Base-by-base conservation (phyloP, 2,888 invertebrate genomes). In the Drosophila merina region DNA sequence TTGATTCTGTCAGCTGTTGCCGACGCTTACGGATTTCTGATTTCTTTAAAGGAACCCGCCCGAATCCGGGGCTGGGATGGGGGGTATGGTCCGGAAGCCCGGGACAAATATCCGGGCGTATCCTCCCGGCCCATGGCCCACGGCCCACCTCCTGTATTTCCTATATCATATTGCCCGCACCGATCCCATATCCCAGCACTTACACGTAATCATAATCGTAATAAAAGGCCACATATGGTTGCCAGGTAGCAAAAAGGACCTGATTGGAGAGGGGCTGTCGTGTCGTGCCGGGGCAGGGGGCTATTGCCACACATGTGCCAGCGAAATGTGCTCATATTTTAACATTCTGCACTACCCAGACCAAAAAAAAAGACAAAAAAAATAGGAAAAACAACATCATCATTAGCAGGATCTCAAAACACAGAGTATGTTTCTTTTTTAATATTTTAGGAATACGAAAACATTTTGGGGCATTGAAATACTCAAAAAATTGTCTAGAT, bases 171-270 rank as follows among this genome's bases (percentile, higher is more conserved):
- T 40, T 40, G 14, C 14, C 40, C 40, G 12, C 7, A 4, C 33
- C 33, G 40, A 40, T 42, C 7, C 20, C 40, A 14, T 42, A 42
- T 42, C 8, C 40, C 40, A 7, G 14, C 84, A 80, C 84, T 83
- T 86, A 80, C 78, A 77, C 78, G 78, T 77, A 77, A 86, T 80
- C 81, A 82, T 80, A 84, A 82, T 63, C 73, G 81, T 67, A 78
- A 78, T 77, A 77, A 82, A 82, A 83, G 84, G 76, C 73, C 86
- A 73, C 86, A 82, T 84, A 80, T 86, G 86, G 59, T 54, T 47
- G 55, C 48, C 70, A 76, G 72, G 82, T 72, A 64, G 56, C 47
- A 42, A 14, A 14, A 36, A 12, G 42, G 31, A 67, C 12, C 12
- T 14, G 33, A 42, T 28, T 12, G 59, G 45, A 5, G 38, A n/a